Evolutionary conservation across 2,888 invertebrate species (phyloP).

Genomic region (Macrophya annulata): DNA sequence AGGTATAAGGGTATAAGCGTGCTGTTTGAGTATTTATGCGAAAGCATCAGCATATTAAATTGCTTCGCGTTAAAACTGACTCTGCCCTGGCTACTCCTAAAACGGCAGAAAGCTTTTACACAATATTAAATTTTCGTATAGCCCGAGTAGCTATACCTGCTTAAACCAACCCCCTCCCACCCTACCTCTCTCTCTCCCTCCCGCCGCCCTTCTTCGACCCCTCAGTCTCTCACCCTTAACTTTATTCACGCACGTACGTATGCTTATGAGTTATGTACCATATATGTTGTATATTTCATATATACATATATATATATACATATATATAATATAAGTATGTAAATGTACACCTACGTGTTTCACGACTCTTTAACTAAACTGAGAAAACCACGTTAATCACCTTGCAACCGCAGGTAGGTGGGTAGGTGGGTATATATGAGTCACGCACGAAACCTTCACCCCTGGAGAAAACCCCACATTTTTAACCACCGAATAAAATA

Average conservation of each 20-base stretch:
- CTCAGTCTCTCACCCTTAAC: neutral
- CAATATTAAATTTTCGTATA: constrained; percentile 54
- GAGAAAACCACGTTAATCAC: constrained; percentile 16
- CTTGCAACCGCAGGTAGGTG: neutral
- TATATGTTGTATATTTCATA: neutral
- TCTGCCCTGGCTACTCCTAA: constrained; percentile 56
- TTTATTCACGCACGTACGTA: constrained; percentile 19
- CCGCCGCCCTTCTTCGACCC: neutral
- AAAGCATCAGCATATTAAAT: constrained; percentile 66
- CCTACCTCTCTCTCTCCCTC: neutral
- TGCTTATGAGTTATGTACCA: neutral
- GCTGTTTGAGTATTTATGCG: constrained; percentile 62
- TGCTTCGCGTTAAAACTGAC: constrained; percentile 65
- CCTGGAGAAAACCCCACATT: neutral
- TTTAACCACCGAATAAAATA: neutral
- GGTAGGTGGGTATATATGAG: neutral
- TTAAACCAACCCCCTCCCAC: neutral
- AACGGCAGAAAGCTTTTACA: constrained; percentile 54
- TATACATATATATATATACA: neutral
- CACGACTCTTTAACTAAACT: constrained; percentile 31
- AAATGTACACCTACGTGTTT: neutral
- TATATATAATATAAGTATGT: neutral
- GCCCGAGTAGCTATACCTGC: constrained; percentile 5
- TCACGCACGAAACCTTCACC: constrained; percentile 12
- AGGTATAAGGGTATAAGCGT: constrained; percentile 26